Percentiles rank a stretch among this genome's conserved stretches.
These are phyloP conservation scores for Cacoxenus indagator DNA, from an alignment of 2,888 invertebrate genomes.

Conservation along the genomic window DNA sequence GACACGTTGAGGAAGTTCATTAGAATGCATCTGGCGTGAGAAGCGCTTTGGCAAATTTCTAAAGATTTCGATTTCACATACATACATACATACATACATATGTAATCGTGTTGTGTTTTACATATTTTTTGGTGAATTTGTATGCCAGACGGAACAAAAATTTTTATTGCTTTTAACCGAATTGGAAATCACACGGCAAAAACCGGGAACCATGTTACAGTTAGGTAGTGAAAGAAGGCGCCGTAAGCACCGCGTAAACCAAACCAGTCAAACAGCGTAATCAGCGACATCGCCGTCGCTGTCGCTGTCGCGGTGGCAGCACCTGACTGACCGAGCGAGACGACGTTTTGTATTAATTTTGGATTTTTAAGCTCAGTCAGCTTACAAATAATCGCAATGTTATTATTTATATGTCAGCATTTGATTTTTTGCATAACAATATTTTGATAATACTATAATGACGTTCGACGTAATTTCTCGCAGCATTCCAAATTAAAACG, in stretches of 20 bases:
- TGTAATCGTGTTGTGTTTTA: not conserved
- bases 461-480: too few relatives aligned
- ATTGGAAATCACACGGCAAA: not conserved
- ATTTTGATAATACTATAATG: too few relatives aligned
- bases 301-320: too few relatives aligned
- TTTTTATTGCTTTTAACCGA: not conserved
- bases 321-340: too few relatives aligned
- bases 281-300: too few relatives aligned
- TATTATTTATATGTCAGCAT: too few relatives aligned
- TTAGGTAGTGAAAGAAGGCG: not conserved
- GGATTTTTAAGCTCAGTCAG: too few relatives aligned
- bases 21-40: constrained; percentile 40
- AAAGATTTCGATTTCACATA: not conserved
- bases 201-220: not conserved
- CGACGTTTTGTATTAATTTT: too few relatives aligned
- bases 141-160: not conserved
- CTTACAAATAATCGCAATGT: too few relatives aligned
- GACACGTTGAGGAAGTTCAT: constrained; percentile 52
- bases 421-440: too few relatives aligned
- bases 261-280: not conserved
- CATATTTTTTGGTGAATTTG: not conserved
- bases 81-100: too few relatives aligned
- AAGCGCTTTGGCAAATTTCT: constrained; percentile 27
- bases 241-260: not conserved
- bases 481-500: too few relatives aligned